Base-by-base conservation (phyloP, 2,888 invertebrate species). In the Exephanes ischioxanthus region DNA sequence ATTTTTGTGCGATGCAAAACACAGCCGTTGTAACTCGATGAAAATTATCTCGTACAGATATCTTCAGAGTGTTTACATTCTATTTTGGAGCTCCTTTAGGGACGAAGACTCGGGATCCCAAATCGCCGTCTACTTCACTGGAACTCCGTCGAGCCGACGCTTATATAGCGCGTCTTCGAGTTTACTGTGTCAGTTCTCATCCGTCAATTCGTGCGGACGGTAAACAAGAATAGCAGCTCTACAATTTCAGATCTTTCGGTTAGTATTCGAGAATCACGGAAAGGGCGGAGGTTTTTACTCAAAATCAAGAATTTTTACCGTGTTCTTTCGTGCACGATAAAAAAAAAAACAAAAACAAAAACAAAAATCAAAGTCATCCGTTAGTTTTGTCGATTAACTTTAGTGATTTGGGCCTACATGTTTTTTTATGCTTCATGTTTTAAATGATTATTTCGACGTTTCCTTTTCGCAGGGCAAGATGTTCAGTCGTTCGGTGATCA, bases 141-240 rank as follows among this genome's bases (percentile, higher is more conserved):
- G 37, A 9, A 9, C 37, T 37, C 4, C 4, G 37, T 37, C 9
- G 7, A 9, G 37, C 37, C 37, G 37, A 37, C 37, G 37, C 37
- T 9, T 37, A 37, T 37, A 81, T 61, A 75, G 22, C 26, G 30
- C 45, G 66, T 63, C 63, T 66, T 67, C 58, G 48, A 58, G 67
- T 55, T 80, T 58, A 73, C 22, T 70, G 70, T 48, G 70, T 79
- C 78, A 79, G 78, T 79, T 71, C 30, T 63, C 51, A 63, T 61
- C 30, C 51, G 79, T 70, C 53, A 41, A 53, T 75, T n/a, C 53
- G 70, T n/a, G 26, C 63, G 53, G 71, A 76, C 55, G 79, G 11
- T 61, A 11, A 16, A 37, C 41, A 16, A 68, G 22, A 55, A 61
- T 33, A 53, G 53, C 48, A 22, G 26, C 16, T 51, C 6, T 22